phyloP scores from a whole-genome alignment of 2,113 vertebrate species.

The Diadophis punctatus region DNA sequence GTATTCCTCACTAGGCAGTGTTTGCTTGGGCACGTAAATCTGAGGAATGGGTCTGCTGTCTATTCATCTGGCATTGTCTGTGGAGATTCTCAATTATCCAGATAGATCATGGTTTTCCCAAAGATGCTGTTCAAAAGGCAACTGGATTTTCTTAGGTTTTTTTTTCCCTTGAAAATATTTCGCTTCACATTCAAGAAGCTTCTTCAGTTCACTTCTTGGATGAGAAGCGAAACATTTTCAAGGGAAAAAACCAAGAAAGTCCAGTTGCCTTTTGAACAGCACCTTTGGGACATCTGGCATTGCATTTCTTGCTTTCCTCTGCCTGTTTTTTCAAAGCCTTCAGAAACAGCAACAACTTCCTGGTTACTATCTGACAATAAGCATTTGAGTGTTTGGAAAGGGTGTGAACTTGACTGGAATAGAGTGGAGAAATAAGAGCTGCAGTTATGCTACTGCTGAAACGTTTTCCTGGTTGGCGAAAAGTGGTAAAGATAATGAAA shows the following conservation, averaged over 20 bases:
- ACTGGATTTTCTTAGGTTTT: not conserved
- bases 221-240: not conserved
- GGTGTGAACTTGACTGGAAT: not conserved
- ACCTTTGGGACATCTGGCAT: not conserved
- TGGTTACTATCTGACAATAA: conserved; percentile 18
- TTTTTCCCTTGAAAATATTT: not conserved
- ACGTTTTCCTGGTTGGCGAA: not conserved
- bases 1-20: not conserved
- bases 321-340: not conserved
- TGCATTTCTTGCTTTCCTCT: not conserved
- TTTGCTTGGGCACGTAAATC: not conserved
- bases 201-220: not conserved
- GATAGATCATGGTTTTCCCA: not conserved
- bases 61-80: not conserved
- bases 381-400: not conserved
- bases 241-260: not conserved
- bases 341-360: not conserved
- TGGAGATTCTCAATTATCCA: not conserved
- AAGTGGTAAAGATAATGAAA: not conserved
- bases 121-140: too few species aligned
- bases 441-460: not conserved
- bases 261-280: not conserved
- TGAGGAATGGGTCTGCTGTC: not conserved
- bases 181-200: not conserved
- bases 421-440: not conserved